Conservation (phyloP, 2,797 vertebrate genomes). For the Mormyrops boulengeri region DNA sequence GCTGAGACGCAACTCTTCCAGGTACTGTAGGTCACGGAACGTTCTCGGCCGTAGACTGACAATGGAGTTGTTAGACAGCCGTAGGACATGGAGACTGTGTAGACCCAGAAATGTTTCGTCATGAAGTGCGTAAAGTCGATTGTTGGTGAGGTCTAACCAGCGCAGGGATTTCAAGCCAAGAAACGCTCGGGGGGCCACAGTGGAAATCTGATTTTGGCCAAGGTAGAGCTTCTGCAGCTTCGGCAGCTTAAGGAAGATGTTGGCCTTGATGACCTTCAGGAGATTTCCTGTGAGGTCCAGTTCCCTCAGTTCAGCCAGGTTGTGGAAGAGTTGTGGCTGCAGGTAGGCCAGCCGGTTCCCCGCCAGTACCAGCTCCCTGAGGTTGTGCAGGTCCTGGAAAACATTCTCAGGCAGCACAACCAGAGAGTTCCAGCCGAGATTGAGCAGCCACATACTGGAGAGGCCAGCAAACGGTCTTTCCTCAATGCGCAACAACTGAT, state of each 20-base stretch:
- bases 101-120: conserved; percentile 86
- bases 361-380: conserved; percentile 81
- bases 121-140: conserved; percentile 69
- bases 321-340: conserved; percentile 81
- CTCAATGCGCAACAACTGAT: conserved; percentile 79
- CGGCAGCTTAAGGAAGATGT: conserved; percentile 77
- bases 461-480: conserved; percentile 80
- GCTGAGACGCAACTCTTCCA: conserved; percentile 84
- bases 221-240: conserved; percentile 92
- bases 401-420: conserved; percentile 75
- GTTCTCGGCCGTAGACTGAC: conserved; percentile 67
- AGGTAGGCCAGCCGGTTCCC: conserved; percentile 88
- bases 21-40: conserved; percentile 85
- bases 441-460: conserved; percentile 83
- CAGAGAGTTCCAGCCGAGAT: conserved; percentile 87
- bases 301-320: conserved; percentile 82
- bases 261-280: conserved; percentile 79
- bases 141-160: conserved; percentile 91
- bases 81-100: conserved; percentile 79
- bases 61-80: conserved; percentile 84
- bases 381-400: conserved; percentile 76
- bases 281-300: conserved; percentile 82
- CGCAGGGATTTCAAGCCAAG: conserved; percentile 82
- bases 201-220: conserved; percentile 78
- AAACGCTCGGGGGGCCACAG: conserved; percentile 81